Evolutionary conservation across 2,113 vertebrate species (phyloP).

Genomic region (Choloepus hoffmanni): DNA sequence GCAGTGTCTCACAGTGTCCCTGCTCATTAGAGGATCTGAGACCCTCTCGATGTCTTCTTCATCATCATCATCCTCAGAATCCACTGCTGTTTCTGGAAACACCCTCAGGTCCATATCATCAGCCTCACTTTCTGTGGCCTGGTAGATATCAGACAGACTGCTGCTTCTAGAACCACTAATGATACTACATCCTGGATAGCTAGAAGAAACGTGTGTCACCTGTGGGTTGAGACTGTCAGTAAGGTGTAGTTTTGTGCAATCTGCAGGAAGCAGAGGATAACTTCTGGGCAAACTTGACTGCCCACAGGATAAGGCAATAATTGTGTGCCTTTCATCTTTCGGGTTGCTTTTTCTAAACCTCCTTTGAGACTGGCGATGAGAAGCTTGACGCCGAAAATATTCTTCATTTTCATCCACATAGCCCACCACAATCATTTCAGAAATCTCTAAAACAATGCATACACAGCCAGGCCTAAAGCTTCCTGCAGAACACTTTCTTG

Average conservation of each 20-base stretch:
- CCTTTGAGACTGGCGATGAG: constrained; percentile 96
- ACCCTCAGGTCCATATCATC: constrained; percentile 99
- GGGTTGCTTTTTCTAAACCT: constrained; percentile 99
- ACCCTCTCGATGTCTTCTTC: constrained; percentile 99
- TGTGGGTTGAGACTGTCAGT: constrained; percentile 98
- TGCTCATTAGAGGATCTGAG: constrained; percentile 97
- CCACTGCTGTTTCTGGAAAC: constrained; percentile 98
- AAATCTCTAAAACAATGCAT: too few relatives aligned
- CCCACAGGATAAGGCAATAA: constrained; percentile 97
- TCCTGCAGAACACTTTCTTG: constrained; percentile 83
- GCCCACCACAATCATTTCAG: constrained; percentile 88
- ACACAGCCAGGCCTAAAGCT: too few relatives aligned
- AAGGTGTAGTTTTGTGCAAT: constrained; percentile 96
- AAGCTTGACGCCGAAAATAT: constrained; percentile 98
- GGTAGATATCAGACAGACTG: constrained; percentile 99
- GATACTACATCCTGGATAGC: constrained; percentile 99
- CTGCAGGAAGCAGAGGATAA: constrained; percentile 96
- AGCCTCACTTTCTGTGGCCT: constrained; percentile 98
- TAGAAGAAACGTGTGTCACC: constrained; percentile 98
- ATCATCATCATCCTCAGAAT: constrained; percentile 98
- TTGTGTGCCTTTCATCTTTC: constrained; percentile 97
- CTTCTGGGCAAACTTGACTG: constrained; percentile 96
- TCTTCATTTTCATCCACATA: constrained; percentile 99
- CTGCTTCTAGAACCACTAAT: constrained; percentile 99
- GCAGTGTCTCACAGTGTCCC: constrained; percentile 98